These are phyloP conservation scores for Drosophila diplacantha DNA, from an alignment of 2,888 invertebrate genomes.

Conservation along the genomic window DNA sequence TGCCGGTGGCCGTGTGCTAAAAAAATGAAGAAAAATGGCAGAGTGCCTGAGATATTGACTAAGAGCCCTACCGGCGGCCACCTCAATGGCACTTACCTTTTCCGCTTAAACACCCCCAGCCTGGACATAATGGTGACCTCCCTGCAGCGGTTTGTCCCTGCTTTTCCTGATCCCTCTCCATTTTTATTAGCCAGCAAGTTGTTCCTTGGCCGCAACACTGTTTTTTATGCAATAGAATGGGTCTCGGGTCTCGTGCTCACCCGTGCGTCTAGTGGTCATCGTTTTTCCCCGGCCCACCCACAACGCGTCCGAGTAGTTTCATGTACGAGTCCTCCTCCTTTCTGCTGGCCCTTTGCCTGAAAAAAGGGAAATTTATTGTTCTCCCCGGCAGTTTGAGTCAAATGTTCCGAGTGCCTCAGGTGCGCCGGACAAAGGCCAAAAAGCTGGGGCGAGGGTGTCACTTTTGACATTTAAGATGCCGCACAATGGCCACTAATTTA, in stretches of 20 bases:
- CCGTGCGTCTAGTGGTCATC: constrained; percentile 65
- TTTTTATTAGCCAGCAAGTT: constrained; percentile 65
- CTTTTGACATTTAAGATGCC: constrained; percentile 73
- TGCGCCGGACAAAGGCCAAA: constrained; percentile 51
- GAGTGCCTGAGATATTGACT: constrained; percentile 66
- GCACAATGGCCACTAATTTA: constrained; percentile 72
- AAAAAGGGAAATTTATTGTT: constrained; percentile 73
- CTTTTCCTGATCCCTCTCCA: constrained; percentile 42
- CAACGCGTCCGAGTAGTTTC: constrained; percentile 23
- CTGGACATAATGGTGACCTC: constrained; percentile 51
- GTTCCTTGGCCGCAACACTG: constrained; percentile 58
- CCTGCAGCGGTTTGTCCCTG: constrained; percentile 40
- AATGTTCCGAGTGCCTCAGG: constrained; percentile 62
- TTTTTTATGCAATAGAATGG: constrained; percentile 52
- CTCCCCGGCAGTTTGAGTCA: constrained; percentile 57
- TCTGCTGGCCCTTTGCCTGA: constrained; percentile 38
- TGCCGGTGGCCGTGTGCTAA: constrained; percentile 15
- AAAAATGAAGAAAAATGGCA: constrained; percentile 70
- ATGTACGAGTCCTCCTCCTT: constrained; percentile 36
- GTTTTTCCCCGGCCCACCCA: constrained; percentile 44
- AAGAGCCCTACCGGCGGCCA: constrained; percentile 49
- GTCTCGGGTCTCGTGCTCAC: constrained; percentile 46
- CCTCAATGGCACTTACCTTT: constrained; percentile 63
- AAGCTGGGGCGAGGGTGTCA: constrained; percentile 55
- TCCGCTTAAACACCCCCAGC: constrained; percentile 66